Conservation (phyloP, 2,888 invertebrate genomes). For the Coenonympha glycerion region DNA sequence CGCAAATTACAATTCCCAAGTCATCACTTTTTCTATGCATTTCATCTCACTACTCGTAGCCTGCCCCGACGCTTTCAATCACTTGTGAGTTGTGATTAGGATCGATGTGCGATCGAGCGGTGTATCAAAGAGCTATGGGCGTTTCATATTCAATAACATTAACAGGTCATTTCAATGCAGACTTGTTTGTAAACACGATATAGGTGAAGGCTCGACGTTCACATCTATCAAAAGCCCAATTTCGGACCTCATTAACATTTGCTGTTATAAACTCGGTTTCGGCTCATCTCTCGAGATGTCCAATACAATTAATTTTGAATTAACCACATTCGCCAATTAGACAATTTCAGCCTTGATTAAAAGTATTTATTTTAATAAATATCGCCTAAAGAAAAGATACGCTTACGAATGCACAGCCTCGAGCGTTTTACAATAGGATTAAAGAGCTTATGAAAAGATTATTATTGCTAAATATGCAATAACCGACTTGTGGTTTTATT, state of each 20-base stretch:
- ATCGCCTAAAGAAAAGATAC: slow-evolving; percentile 7
- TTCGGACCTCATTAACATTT: slow-evolving; percentile 36
- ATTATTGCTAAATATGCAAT: neutral
- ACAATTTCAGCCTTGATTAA: slow-evolving; percentile 39
- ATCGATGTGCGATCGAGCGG: neutral
- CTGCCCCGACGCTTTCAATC: neutral
- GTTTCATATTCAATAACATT: slow-evolving; percentile 3
- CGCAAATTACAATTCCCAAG: neutral
- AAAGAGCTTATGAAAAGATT: neutral
- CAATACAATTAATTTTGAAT: slow-evolving; percentile 36
- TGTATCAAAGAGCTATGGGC: neutral
- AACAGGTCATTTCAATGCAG: neutral
- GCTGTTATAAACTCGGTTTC: slow-evolving; percentile 10
- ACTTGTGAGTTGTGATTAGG: neutral
- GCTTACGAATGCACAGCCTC: neutral
- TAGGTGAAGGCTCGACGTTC: slow-evolving; percentile 38
- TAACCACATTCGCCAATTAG: slow-evolving; percentile 32
- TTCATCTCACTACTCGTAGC: too few relatives aligned
- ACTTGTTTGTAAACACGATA: slow-evolving; percentile 13
- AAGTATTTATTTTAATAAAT: slow-evolving; percentile 37
- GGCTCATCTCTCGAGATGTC: slow-evolving; percentile 27
- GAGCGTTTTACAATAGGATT: slow-evolving; percentile 1
- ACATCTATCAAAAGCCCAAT: slow-evolving; percentile 34
- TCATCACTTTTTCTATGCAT: neutral
- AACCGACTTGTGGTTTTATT: neutral